phyloP scores from a whole-genome alignment of 1,140 invertebrate species.

The Neoseiulus cucumeris region DNA sequence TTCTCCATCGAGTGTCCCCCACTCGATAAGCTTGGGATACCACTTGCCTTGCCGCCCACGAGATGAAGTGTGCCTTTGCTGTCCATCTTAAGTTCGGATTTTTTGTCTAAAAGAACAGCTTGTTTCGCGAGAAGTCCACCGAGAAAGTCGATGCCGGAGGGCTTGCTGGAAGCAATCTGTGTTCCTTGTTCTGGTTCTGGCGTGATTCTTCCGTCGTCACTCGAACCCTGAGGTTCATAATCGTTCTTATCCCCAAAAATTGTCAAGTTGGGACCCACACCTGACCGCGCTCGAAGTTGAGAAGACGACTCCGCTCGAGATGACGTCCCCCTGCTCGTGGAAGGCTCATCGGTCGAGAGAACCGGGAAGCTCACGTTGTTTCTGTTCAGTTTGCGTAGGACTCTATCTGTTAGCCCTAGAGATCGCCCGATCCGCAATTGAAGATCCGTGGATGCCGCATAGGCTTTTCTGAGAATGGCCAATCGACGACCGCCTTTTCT shows the following conservation, averaged over 20 bases:
- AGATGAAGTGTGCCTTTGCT: neutral
- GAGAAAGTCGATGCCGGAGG: neutral
- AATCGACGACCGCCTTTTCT: neutral
- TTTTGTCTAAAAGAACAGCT: neutral
- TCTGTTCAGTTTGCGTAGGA: neutral
- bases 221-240: neutral
- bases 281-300: neutral
- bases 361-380: neutral
- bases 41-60: neutral
- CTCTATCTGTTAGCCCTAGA: neutral
- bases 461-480: neutral
- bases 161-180: no score
- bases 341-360: neutral
- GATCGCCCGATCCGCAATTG: neutral
- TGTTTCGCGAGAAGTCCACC: neutral
- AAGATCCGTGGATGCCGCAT: neutral
- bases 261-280: neutral
- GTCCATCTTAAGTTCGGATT: constrained; percentile 1
- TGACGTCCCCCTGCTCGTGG: neutral
- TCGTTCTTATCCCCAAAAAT: neutral
- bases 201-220: neutral
- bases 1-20: neutral
- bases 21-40: neutral
- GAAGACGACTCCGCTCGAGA: neutral
- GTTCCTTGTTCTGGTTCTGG: neutral